Evolutionary conservation across 2,113 vertebrate species (phyloP).

Genomic region (Chionis minor): DNA sequence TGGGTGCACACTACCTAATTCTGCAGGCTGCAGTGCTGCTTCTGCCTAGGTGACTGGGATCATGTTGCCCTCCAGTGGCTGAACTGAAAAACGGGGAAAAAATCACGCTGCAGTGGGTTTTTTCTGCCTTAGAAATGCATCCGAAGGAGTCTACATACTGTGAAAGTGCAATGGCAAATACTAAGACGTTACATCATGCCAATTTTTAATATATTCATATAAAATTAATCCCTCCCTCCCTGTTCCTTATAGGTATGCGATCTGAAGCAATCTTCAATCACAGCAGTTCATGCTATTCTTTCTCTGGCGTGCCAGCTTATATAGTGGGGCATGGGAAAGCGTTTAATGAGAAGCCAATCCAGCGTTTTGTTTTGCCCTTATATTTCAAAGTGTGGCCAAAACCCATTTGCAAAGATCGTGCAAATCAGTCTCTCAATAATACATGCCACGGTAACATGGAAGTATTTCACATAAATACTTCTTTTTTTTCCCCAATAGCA

Average conservation of each 20-base stretch:
- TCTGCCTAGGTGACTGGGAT: neutral
- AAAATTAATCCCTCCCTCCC: neutral
- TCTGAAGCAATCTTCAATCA: neutral
- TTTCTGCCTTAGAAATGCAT: neutral
- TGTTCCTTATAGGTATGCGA: neutral
- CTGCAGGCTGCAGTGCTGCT: neutral
- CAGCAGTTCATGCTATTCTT: neutral
- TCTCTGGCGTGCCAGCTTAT: neutral
- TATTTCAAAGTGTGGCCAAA: neutral
- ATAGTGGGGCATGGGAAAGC: neutral
- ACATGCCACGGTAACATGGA: neutral
- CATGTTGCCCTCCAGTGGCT: slow-evolving; percentile 48
- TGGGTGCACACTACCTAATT: rapidly evolving
- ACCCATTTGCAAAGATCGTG: rapidly evolving
- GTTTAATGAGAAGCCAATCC: neutral
- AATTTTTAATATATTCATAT: neutral
- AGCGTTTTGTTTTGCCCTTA: neutral
- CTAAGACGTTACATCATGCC: neutral
- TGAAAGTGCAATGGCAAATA: neutral
- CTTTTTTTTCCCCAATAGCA: neutral
- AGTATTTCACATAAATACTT: neutral
- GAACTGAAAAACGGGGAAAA: neutral
- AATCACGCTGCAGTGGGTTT: neutral
- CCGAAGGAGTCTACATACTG: neutral
- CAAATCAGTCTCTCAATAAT: neutral